Evolutionary conservation across 2,888 invertebrate species (phyloP), one percentile per base, ranked within the genome.

Genomic region (Ophioninae sp.): DNA sequence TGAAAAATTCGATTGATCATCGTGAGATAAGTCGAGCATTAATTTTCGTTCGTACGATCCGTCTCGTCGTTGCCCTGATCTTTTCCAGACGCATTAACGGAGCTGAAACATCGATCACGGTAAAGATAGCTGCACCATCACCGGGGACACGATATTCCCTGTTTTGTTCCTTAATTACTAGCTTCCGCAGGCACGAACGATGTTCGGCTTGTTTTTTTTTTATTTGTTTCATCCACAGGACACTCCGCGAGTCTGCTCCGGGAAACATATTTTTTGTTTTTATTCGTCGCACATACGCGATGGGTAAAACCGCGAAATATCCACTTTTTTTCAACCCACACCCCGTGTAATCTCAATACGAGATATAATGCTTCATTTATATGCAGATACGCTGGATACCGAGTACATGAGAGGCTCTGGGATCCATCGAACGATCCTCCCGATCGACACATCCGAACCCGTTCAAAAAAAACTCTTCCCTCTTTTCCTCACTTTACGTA

Each of bases 321-420:
- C 37, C 56, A 57, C 30, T 50, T n/a, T 6, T 50, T 50, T 50
- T 5, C 17, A 8, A 21, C 44, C 10, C 13, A 37, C 64, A 1
- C 6, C 44, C 10, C 30, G 10, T 72, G 20, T 67, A 83, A 79
- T 83, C 56, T 72, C 75, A 67, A 79, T 76, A 61, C 82, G 67
- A 59, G 30, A 62, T 70, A 70, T 72, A 79, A 79, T 89, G 88
- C 88, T 90, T 90, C 89, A 89, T 91, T 91, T 90, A 89, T 89
- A 91, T 91, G 91, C 89, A 90, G 91, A 91, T 90, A 85, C 87
- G 82, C 78, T 79, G 85, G 86, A 81, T 78, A 75, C 85, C 85
- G 82, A 30, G 50, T 21, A 37, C 77, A 69, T 75, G 69, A 85
- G 17, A 56, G 64, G 23, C 20, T 7, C 5, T 59, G 21, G 6